Evolutionary conservation across 2,113 vertebrate genomes (phyloP).

Genomic region (Lycocorax pyrrhopterus): DNA sequence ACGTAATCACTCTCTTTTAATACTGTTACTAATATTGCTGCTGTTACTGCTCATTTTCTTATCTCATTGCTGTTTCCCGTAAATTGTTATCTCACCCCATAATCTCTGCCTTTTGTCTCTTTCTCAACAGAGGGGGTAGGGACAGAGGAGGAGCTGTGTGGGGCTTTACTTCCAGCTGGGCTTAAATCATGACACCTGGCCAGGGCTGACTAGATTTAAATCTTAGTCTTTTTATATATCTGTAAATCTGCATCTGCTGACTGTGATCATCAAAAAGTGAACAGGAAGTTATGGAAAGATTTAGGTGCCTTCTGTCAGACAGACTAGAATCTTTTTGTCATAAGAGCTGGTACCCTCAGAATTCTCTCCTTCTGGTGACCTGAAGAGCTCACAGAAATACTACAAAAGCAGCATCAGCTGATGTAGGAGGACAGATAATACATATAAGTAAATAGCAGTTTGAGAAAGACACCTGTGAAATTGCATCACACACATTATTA

Average conservation of each 20-base stretch:
- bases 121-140: background rate
- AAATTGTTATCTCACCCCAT: background rate
- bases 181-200: background rate
- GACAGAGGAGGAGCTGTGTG: background rate
- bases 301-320: background rate
- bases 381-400: background rate
- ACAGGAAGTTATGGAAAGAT: background rate
- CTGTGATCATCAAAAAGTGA: background rate
- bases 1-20: background rate
- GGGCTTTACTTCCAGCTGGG: background rate
- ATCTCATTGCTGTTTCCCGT: background rate
- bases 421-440: background rate
- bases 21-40: background rate
- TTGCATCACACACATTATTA: background rate
- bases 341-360: background rate
- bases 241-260: background rate
- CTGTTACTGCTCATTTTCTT: background rate
- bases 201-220: background rate
- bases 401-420: background rate
- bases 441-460: background rate
- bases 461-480: background rate
- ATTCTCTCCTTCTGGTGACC: background rate
- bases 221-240: background rate
- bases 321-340: background rate
- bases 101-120: background rate